Evolutionary conservation across 2,797 vertebrate species (phyloP).

Genomic region (Pteropus rufus): DNA sequence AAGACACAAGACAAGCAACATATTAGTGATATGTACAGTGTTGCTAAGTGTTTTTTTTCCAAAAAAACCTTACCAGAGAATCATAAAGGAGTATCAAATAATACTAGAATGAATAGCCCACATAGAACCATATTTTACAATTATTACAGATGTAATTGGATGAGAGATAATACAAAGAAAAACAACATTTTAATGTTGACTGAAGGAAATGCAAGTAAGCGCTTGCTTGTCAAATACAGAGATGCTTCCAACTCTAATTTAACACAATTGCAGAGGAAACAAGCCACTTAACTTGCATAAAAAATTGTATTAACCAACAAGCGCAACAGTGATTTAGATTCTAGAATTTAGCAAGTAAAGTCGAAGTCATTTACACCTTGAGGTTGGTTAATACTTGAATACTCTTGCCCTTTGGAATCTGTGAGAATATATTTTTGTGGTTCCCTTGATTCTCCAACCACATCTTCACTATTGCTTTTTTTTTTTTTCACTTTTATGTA

Average conservation of each 20-base stretch:
- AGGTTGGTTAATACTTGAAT: not conserved
- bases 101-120: conserved; percentile 53
- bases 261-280: not conserved
- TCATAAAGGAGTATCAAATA: conserved; percentile 60
- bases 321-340: not conserved
- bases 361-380: not conserved
- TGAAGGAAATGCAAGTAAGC: conserved; percentile 3
- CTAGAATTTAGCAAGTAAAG: not conserved
- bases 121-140: not conserved
- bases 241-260: not conserved
- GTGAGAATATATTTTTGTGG: not conserved
- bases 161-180: conserved; percentile 39
- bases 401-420: not conserved
- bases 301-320: not conserved
- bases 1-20: conserved; percentile 35
- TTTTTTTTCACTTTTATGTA: not conserved
- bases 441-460: not conserved
- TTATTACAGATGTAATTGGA: conserved; percentile 30
- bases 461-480: not conserved
- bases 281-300: not conserved
- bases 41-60: not conserved
- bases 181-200: conserved; percentile 48
- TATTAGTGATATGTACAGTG: conserved; percentile 5
- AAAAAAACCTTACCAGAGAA: conserved; percentile 48
- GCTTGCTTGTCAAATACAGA: not conserved